phyloP scores from a whole-genome alignment of 2,113 vertebrate species.

The Verasper variegatus region DNA sequence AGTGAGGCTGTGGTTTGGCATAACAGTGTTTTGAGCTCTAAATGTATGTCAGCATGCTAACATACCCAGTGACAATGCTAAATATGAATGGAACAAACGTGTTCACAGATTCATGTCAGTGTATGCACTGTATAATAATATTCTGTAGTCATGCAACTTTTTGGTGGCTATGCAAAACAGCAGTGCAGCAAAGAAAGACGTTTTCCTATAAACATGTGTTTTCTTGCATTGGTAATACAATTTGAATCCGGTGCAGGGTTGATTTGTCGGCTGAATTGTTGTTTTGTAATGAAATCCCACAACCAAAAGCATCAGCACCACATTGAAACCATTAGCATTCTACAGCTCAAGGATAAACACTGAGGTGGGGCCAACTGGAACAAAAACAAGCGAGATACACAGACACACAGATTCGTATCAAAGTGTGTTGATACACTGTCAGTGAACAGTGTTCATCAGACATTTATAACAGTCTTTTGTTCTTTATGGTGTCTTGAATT shows the following conservation, averaged over 20 bases:
- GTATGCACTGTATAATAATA: background rate
- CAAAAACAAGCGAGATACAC: too few species aligned
- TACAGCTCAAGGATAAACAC: conserved; percentile 29
- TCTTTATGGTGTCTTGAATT: too few species aligned
- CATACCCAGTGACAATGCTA: background rate
- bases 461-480: too few species aligned
- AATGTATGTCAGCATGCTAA: too few species aligned
- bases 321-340: conserved; percentile 47
- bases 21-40: too few species aligned
- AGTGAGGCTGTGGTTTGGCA: background rate
- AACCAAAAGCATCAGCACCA: conserved; percentile 32
- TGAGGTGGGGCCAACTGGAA: too few species aligned
- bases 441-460: too few species aligned
- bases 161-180: background rate
- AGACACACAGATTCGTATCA: too few species aligned
- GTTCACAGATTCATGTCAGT: background rate
- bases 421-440: too few species aligned
- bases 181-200: background rate
- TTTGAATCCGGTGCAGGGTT: conserved; percentile 4
- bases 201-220: conserved; percentile 5
- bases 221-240: background rate
- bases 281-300: conserved; percentile 15
- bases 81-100: background rate
- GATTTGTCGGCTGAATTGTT: background rate
- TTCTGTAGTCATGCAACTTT: background rate